Evolutionary conservation across 1,140 invertebrate genomes (phyloP).

Genomic region (Paraescarpia echinospica): DNA sequence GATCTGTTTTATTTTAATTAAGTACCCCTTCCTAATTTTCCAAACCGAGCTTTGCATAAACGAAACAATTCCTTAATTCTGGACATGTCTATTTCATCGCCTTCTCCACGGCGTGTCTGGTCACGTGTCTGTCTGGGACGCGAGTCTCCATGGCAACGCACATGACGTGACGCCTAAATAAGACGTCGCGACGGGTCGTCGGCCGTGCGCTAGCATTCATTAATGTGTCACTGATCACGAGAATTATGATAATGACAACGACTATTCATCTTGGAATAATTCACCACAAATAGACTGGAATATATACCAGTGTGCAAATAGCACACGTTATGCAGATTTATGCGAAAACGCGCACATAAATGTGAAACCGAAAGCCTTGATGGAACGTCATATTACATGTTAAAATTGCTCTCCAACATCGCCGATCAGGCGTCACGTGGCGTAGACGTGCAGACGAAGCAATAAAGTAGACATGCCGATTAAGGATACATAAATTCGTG

Average conservation of each 20-base stretch:
- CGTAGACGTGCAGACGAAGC: background rate
- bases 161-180: background rate
- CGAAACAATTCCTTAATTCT: background rate
- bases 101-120: background rate
- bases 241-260: background rate
- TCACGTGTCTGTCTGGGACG: background rate
- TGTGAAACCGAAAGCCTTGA: background rate
- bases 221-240: background rate
- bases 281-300: background rate
- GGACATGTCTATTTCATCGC: background rate
- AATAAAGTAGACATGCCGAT: background rate
- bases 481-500: background rate
- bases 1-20: no score
- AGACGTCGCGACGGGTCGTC: background rate
- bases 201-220: background rate
- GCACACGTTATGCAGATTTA: background rate
- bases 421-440: background rate
- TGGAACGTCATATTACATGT: background rate
- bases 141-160: background rate
- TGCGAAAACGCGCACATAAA: background rate
- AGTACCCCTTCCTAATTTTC: background rate
- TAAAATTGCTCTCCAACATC: background rate
- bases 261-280: background rate
- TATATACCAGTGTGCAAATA: background rate
- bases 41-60: background rate